A percentile compares a stretch with the other conserved stretches of the same genome.
phyloP scores from a whole-genome alignment of 2,797 vertebrate genomes.

The Coluber constrictor region DNA sequence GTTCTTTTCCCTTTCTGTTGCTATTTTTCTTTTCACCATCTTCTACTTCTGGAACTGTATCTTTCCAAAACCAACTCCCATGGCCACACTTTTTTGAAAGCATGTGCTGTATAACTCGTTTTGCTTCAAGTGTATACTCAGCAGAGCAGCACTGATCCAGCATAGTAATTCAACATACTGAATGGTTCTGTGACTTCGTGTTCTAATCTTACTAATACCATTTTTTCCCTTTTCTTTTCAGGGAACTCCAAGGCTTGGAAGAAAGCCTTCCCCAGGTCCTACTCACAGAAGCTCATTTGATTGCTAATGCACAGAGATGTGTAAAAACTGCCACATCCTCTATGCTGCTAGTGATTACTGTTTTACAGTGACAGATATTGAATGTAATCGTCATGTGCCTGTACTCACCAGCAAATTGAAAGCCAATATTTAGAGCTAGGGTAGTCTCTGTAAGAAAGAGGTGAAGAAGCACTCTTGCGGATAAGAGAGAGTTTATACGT shows the following conservation, averaged over 20 bases:
- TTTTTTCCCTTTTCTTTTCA: constrained; percentile 60
- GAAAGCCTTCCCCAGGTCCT: constrained; percentile 89
- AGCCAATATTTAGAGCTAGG: constrained; percentile 53
- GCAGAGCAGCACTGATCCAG: constrained; percentile 1
- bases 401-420: constrained; percentile 75
- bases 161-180: background rate
- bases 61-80: background rate
- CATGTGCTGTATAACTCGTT: constrained; percentile 2
- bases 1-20: background rate
- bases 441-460: constrained; percentile 54
- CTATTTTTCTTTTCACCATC: background rate
- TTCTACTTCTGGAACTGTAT: background rate
- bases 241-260: constrained; percentile 91
- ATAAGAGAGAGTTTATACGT: background rate
- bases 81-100: background rate
- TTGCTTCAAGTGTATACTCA: background rate
- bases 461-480: constrained; percentile 27
- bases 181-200: background rate
- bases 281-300: constrained; percentile 86
- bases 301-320: constrained; percentile 63
- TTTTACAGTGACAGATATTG: constrained; percentile 78
- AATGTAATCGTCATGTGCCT: constrained; percentile 78
- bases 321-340: constrained; percentile 45
- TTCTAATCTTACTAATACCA: constrained; percentile 28
- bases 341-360: constrained; percentile 82